A percentile compares a stretch with the other conserved stretches of the same genome.
Conservation (phyloP, 2,888 invertebrate species). For the Pseudanteris insignis region DNA sequence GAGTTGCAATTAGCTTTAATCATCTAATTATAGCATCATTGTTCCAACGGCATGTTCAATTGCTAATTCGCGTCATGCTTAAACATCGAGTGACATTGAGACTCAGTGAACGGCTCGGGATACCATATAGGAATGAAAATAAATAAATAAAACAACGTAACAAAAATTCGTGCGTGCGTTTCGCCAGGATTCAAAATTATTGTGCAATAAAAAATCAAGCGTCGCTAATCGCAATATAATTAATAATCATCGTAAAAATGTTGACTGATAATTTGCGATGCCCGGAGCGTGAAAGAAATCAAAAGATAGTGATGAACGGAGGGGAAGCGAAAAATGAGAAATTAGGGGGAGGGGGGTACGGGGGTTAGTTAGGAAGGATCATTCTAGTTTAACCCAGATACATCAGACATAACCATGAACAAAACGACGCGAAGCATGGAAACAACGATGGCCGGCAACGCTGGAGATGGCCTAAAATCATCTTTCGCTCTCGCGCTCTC, state of each 20-base stretch:
- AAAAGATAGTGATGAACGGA: too few species aligned
- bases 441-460: slow-evolving; percentile 61
- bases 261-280: too few species aligned
- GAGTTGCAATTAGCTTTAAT: too few species aligned
- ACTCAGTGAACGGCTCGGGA: slow-evolving; percentile 22
- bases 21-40: too few species aligned
- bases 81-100: slow-evolving; percentile 29
- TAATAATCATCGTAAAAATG: neutral
- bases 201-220: slow-evolving; percentile 28
- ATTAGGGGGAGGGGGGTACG: neutral
- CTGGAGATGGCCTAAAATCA: slow-evolving; percentile 66
- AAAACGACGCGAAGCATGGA: slow-evolving; percentile 48
- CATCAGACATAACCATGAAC: slow-evolving; percentile 35
- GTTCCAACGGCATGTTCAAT: too few species aligned
- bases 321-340: neutral
- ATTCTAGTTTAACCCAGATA: slow-evolving; percentile 1
- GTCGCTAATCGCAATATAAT: slow-evolving; percentile 19
- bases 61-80: slow-evolving; percentile 11
- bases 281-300: too few species aligned
- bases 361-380: neutral
- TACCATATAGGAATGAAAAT: slow-evolving; percentile 11
- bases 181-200: slow-evolving; percentile 15
- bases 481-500: too few species aligned
- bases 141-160: too few species aligned
- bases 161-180: slow-evolving; percentile 23